Conservation (phyloP, 2,113 vertebrate species). For the Otis tarda region DNA sequence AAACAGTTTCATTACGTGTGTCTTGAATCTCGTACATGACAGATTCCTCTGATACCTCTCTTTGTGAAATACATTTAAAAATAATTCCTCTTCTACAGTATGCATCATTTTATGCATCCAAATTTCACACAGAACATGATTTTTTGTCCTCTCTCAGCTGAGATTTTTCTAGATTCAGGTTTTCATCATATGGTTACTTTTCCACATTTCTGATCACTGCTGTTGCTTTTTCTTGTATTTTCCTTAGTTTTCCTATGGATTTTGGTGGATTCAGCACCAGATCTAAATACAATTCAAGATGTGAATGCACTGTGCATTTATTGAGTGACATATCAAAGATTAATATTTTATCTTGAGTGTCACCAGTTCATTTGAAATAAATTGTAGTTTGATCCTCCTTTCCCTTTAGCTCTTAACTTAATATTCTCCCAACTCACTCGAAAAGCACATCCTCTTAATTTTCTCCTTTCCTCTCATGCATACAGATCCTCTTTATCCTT, state of each 20-base stretch:
- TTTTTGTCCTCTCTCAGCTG: neutral
- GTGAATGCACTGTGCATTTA: neutral
- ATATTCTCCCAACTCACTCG: neutral
- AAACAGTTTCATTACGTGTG: neutral
- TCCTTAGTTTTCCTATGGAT: neutral
- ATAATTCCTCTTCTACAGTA: neutral
- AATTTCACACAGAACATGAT: neutral
- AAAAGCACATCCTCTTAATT: neutral
- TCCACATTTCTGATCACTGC: neutral
- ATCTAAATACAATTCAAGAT: neutral
- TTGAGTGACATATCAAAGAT: neutral
- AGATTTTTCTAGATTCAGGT: neutral
- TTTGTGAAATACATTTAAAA: neutral
- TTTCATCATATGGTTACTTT: neutral
- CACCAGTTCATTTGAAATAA: neutral
- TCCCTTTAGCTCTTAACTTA: neutral
- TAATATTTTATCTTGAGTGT: neutral
- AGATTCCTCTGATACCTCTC: neutral
- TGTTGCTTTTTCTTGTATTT: neutral
- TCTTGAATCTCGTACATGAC: neutral
- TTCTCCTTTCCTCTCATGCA: neutral
- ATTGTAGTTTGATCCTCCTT: neutral
- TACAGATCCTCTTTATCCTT: neutral
- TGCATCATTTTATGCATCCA: accelerated
- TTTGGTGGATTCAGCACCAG: neutral